Conservation (phyloP, 2,888 invertebrate genomes). For the Cryptocephalus moraei region DNA sequence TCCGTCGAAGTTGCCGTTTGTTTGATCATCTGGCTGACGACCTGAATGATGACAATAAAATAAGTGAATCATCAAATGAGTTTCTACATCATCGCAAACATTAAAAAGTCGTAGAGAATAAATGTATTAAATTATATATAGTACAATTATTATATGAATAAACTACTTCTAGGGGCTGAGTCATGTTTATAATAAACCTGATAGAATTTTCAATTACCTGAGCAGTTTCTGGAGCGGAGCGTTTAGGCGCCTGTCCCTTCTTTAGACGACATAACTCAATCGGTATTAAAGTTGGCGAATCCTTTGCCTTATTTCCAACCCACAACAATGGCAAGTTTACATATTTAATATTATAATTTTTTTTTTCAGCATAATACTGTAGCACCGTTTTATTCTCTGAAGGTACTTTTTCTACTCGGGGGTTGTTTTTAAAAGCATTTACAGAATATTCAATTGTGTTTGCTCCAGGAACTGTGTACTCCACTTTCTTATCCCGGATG, state of each 20-base stretch:
- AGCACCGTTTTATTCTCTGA: slow-evolving; percentile 35
- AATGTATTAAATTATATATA: too few species aligned
- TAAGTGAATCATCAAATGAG: too few species aligned
- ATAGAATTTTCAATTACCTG: too few species aligned
- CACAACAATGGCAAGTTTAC: slow-evolving; percentile 74
- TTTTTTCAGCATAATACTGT: slow-evolving; percentile 36
- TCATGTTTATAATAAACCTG: too few species aligned
- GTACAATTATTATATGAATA: too few species aligned
- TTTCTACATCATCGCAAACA: too few species aligned
- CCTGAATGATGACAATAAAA: too few species aligned
- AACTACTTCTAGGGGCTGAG: too few species aligned
- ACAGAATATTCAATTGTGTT: neutral
- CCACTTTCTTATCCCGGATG: neutral
- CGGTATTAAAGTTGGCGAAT: slow-evolving; percentile 76
- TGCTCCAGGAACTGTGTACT: neutral
- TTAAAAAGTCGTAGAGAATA: too few species aligned
- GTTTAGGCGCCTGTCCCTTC: neutral
- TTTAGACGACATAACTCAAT: slow-evolving; percentile 1
- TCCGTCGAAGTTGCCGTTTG: neutral
- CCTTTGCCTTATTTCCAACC: slow-evolving; percentile 43
- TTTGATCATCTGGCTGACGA: neutral
- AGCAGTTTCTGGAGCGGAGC: too few species aligned
- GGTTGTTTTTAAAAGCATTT: neutral
- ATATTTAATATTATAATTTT: slow-evolving; percentile 38
- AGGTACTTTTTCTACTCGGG: neutral